These are phyloP conservation scores for Masnerella sp. DNA, from an alignment of 2,888 invertebrate species.

Conservation along the genomic window DNA sequence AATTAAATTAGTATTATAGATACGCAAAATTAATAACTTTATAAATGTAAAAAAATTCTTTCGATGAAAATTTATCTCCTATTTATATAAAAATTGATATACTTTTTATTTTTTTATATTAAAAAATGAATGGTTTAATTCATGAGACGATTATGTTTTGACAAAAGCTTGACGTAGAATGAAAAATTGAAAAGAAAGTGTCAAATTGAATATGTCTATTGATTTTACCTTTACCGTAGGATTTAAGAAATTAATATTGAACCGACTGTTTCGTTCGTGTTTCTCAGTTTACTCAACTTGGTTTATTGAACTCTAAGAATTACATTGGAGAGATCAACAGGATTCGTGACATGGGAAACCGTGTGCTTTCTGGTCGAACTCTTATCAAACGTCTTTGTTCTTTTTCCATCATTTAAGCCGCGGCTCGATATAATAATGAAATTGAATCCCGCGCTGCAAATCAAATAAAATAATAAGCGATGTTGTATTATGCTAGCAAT, in stretches of 20 bases:
- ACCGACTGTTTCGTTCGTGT: constrained; percentile 32
- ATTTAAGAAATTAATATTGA: constrained; percentile 49
- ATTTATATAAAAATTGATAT: no score
- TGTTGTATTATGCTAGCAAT: no score
- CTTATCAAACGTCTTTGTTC: constrained; percentile 36
- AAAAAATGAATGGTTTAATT: neutral
- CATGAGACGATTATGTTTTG: neutral
- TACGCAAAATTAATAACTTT: no score
- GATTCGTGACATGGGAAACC: constrained; percentile 43
- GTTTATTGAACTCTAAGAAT: constrained; percentile 50
- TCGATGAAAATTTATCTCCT: no score
- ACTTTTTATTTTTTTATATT: no score
- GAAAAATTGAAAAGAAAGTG: constrained; percentile 13
- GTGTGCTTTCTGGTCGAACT: constrained; percentile 39
- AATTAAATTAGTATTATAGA: no score
- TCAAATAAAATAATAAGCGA: constrained; percentile 23
- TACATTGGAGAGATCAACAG: constrained; percentile 45
- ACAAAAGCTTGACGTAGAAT: neutral
- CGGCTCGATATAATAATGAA: constrained; percentile 27
- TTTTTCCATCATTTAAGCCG: constrained; percentile 29
- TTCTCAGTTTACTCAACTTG: constrained; percentile 44
- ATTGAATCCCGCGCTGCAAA: constrained; percentile 20
- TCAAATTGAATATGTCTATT: constrained; percentile 26
- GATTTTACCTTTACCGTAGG: constrained; percentile 22
- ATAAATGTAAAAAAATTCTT: no score